Conservation (phyloP, 2,797 vertebrate species). For the Hapalemur alaotrensis region DNA sequence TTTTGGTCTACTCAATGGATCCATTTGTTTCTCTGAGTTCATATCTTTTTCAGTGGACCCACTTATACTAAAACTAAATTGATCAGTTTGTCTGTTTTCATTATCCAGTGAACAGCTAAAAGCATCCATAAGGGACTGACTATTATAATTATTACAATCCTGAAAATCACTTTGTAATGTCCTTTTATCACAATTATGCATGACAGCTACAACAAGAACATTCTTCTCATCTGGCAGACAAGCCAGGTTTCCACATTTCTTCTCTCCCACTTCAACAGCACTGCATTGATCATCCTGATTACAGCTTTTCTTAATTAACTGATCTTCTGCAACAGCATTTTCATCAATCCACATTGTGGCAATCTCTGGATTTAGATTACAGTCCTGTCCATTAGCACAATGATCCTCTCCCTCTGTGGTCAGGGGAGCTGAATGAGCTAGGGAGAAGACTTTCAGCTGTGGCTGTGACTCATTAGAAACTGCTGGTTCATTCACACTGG, state of each 20-base stretch:
- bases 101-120: conserved; percentile 86
- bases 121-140: conserved; percentile 82
- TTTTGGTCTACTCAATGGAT: conserved; percentile 70
- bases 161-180: conserved; percentile 82
- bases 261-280: conserved; percentile 79
- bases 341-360: conserved; percentile 90
- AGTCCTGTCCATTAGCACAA: conserved; percentile 86
- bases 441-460: conserved; percentile 89
- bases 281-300: conserved; percentile 75
- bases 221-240: conserved; percentile 87
- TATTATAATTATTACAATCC: conserved; percentile 83
- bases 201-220: conserved; percentile 85
- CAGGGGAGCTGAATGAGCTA: conserved; percentile 82
- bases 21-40: conserved; percentile 83
- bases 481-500: conserved; percentile 87
- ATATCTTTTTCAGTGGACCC: conserved; percentile 82
- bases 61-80: conserved; percentile 83
- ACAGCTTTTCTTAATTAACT: conserved; percentile 80
- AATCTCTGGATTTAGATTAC: conserved; percentile 84
- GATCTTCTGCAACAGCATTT: conserved; percentile 86
- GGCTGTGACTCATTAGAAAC: conserved; percentile 89
- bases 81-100: conserved; percentile 83
- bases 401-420: conserved; percentile 77
- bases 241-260: conserved; percentile 77
- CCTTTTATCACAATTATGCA: conserved; percentile 87